phyloP scores from a whole-genome alignment of 2,888 invertebrate genomes.

The Drosophila putrida region DNA sequence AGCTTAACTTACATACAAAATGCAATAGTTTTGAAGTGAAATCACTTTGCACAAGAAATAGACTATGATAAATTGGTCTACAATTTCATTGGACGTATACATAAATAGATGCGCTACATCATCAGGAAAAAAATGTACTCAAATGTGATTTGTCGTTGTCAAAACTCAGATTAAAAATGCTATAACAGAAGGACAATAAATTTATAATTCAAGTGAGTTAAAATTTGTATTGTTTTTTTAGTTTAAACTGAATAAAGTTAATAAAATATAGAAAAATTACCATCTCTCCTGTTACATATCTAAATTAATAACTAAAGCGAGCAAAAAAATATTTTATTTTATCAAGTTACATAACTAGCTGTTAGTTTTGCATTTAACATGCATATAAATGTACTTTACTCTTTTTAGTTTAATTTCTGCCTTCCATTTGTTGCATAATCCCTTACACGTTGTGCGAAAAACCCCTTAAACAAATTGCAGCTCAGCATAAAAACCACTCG shows the following conservation, averaged over 20 bases:
- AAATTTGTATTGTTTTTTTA: neutral
- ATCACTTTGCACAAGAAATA: slow-evolving; percentile 7
- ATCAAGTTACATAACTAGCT: neutral
- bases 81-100: neutral
- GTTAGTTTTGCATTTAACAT: slow-evolving; percentile 18
- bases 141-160: slow-evolving; percentile 6
- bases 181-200: neutral
- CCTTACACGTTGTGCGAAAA: slow-evolving; percentile 8
- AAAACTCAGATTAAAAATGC: neutral
- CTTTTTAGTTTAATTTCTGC: slow-evolving; percentile 7
- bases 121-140: neutral
- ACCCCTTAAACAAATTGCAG: slow-evolving; percentile 31
- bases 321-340: no score
- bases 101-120: neutral
- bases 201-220: neutral
- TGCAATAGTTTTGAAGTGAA: slow-evolving; percentile 27
- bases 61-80: slow-evolving; percentile 3
- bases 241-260: neutral
- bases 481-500: slow-evolving; percentile 27
- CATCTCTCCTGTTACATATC: no score
- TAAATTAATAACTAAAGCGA: no score
- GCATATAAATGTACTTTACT: neutral
- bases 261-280: neutral
- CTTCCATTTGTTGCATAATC: slow-evolving; percentile 21
- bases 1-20: slow-evolving; percentile 1